Evolutionary conservation across 1,140 invertebrate species (phyloP).

Genomic region (Diuraphis noxia): DNA sequence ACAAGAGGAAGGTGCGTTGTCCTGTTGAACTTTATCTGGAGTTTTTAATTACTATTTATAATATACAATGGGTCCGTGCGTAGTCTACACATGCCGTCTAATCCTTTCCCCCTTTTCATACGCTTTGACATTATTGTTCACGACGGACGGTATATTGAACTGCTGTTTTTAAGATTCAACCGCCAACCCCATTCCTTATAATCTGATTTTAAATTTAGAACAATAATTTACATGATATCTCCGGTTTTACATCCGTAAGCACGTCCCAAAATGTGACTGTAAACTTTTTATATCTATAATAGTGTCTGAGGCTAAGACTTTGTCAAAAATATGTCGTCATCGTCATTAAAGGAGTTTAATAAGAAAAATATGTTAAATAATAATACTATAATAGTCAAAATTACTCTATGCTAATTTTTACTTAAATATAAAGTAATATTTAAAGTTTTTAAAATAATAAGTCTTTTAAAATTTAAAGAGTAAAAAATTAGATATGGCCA

Average conservation of each 20-base stretch:
- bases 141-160: not conserved
- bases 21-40: slow-evolving; percentile 26
- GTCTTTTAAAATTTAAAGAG: not conserved
- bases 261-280: not conserved
- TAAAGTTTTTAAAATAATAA: not conserved
- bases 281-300: slow-evolving; percentile 29
- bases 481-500: not conserved
- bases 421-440: not conserved
- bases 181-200: not conserved
- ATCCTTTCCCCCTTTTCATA: slow-evolving; percentile 1
- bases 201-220: slow-evolving; percentile 50
- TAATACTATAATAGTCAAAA: not conserved
- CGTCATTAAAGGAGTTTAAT: not conserved
- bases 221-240: slow-evolving; percentile 10
- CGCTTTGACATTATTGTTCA: slow-evolving; percentile 2
- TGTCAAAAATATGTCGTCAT: not conserved
- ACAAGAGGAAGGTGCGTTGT: not conserved
- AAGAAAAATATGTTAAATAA: not conserved
- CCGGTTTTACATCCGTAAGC: slow-evolving; percentile 23
- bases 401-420: not conserved
- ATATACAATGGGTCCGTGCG: slow-evolving; percentile 1
- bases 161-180: slow-evolving; percentile 4
- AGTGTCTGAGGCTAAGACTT: not conserved
- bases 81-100: not conserved
- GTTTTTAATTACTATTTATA: slow-evolving; percentile 48